phyloP scores from a whole-genome alignment of 2,888 invertebrate species.

The Plagiodera versicolora region DNA sequence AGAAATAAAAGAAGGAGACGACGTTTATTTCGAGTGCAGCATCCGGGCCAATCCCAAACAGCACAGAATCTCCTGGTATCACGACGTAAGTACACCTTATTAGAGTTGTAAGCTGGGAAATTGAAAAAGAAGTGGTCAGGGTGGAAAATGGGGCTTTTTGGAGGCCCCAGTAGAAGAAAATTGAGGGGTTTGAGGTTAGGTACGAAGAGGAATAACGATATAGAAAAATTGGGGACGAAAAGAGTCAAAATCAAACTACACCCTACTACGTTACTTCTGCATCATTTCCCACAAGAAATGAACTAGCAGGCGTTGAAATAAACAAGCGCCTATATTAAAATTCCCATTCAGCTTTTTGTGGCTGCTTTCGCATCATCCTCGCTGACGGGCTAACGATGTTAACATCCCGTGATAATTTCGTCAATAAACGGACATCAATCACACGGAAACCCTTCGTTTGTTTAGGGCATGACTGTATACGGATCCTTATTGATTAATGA shows the following conservation, averaged over 20 bases:
- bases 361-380: background rate
- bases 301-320: background rate
- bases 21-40: slow-evolving; percentile 80
- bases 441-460: background rate
- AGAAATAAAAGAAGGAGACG: slow-evolving; percentile 79
- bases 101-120: background rate
- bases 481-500: background rate
- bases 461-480: no score
- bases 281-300: background rate
- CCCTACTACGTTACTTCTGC: background rate
- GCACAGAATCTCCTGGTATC: slow-evolving; percentile 76
- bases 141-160: no score
- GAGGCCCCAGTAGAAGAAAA: no score
- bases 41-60: slow-evolving; percentile 75
- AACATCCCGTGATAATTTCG: no score
- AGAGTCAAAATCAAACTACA: no score
- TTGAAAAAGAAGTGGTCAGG: background rate
- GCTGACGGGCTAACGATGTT: no score
- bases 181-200: no score
- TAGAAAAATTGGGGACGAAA: no score
- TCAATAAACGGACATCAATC: no score
- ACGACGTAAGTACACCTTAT: slow-evolving; percentile 64
- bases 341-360: background rate
- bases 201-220: no score
- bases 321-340: background rate